Evolutionary conservation across 2,888 invertebrate species (phyloP), one percentile per base, ranked within the genome.

Genomic region (Spialia ferax): DNA sequence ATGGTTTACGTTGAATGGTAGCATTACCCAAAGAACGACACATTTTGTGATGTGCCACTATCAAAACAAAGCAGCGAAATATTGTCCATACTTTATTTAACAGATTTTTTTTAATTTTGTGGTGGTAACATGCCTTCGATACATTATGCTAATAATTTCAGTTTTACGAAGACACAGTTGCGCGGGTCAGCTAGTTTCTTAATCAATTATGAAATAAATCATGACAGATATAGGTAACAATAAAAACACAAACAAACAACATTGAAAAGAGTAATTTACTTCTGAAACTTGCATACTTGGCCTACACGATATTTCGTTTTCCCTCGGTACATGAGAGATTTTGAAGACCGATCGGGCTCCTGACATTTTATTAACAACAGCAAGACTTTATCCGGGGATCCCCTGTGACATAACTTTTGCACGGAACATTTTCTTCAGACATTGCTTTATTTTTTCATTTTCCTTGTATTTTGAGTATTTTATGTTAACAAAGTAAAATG

Each of bases 121-220:
- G n/a, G n/a, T n/a, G n/a, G n/a, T n/a, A n/a, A n/a, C n/a, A n/a
- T n/a, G n/a, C n/a, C n/a, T n/a, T n/a, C n/a, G n/a, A n/a, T n/a
- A n/a, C n/a, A n/a, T n/a, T n/a, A n/a, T n/a, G n/a, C n/a, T n/a
- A n/a, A n/a, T n/a, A n/a, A n/a, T n/a, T n/a, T n/a, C n/a, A n/a
- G n/a, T n/a, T n/a, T n/a, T n/a, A n/a, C n/a, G n/a, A n/a, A n/a
- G n/a, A n/a, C n/a, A n/a, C n/a, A n/a, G n/a, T n/a, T n/a, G n/a
- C n/a, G n/a, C n/a, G n/a, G n/a, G n/a, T n/a, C n/a, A n/a, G n/a
- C n/a, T n/a, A n/a, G n/a, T n/a, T n/a, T n/a, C n/a, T n/a, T 26
- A 26, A 26, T 26, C 3, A 26, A 26, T 26, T 26, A 26, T 26
- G 26, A 6, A 5, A 26, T 26, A 71, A 74, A 74, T 72, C 65